phyloP scores from a whole-genome alignment of 2,797 vertebrate genomes.

The Sciurus vulgaris region DNA sequence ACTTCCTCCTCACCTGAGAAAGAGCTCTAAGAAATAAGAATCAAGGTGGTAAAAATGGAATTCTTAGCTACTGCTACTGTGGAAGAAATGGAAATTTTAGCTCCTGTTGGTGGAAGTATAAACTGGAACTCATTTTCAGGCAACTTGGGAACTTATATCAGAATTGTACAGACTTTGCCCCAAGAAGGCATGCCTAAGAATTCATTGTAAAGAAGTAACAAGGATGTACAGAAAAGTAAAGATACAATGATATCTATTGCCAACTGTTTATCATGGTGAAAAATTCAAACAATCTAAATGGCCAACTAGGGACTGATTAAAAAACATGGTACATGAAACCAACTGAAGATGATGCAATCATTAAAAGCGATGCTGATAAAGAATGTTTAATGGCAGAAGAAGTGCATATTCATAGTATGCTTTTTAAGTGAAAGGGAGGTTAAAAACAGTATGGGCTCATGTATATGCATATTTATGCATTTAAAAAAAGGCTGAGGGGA shows the following conservation, averaged over 20 bases:
- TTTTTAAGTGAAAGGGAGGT: background rate
- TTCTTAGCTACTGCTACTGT: slow-evolving; percentile 1
- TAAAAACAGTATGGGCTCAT: background rate
- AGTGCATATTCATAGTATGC: background rate
- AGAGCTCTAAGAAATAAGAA: background rate
- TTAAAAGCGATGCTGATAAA: background rate
- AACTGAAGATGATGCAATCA: background rate
- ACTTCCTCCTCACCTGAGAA: background rate
- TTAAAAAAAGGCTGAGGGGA: background rate
- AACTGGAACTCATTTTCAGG: slow-evolving; percentile 39
- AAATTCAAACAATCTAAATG: slow-evolving; percentile 37
- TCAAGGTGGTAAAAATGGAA: slow-evolving; percentile 16
- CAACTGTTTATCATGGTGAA: slow-evolving; percentile 46
- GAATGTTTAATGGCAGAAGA: slow-evolving; percentile 2
- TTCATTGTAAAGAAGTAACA: slow-evolving; percentile 28
- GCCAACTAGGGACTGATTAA: background rate
- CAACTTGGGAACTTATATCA: slow-evolving; percentile 27
- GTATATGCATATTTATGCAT: background rate
- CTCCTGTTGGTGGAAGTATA: background rate
- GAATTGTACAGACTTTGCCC: background rate
- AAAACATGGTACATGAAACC: background rate
- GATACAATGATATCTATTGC: background rate
- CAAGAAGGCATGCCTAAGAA: slow-evolving; percentile 34
- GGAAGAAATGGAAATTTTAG: slow-evolving; percentile 32
- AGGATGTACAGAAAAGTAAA: background rate